These are phyloP conservation scores for Dorcus hopei DNA, from an alignment of 2,888 invertebrate species.

Conservation along the genomic window DNA sequence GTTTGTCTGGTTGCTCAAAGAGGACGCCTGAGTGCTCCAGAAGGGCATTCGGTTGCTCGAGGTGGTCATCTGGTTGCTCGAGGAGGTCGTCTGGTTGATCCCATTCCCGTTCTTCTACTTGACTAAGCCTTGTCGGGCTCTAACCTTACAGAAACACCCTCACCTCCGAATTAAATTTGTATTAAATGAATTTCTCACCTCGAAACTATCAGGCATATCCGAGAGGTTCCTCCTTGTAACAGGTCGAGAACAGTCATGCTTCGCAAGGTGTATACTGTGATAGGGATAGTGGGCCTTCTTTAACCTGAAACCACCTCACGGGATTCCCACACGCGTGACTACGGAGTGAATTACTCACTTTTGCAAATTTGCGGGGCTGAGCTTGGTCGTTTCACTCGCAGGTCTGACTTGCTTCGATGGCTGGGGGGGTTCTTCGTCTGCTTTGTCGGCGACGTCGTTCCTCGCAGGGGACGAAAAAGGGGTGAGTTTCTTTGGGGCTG, in stretches of 20 bases:
- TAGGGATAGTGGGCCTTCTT: conserved; percentile 9
- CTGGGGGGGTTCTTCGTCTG: background rate
- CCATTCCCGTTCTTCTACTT: too few relatives aligned
- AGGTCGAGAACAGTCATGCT: conserved; percentile 16
- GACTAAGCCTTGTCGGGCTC: conserved; percentile 7
- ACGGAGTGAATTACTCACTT: too few relatives aligned
- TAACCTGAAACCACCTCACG: conserved; percentile 4
- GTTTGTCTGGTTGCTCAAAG: too few relatives aligned
- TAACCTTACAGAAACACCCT: conserved; percentile 17
- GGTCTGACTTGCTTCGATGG: too few relatives aligned
- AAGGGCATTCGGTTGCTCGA: too few relatives aligned
- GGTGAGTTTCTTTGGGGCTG: background rate
- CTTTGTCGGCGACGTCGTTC: conserved; percentile 8
- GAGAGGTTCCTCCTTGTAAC: conserved; percentile 22
- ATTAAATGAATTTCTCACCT: conserved; percentile 6
- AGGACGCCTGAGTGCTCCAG: too few relatives aligned
- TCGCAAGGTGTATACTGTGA: conserved; percentile 5
- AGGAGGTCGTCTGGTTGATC: too few relatives aligned
- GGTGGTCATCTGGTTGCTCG: too few relatives aligned
- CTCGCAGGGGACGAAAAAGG: too few relatives aligned
- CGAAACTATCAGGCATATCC: conserved; percentile 15
- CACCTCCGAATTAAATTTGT: background rate
- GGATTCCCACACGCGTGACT: too few relatives aligned
- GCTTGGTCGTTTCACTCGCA: too few relatives aligned
- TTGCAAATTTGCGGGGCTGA: too few relatives aligned